Base-by-base conservation (phyloP, 2,888 invertebrate genomes). In the Tachina lurida region DNA sequence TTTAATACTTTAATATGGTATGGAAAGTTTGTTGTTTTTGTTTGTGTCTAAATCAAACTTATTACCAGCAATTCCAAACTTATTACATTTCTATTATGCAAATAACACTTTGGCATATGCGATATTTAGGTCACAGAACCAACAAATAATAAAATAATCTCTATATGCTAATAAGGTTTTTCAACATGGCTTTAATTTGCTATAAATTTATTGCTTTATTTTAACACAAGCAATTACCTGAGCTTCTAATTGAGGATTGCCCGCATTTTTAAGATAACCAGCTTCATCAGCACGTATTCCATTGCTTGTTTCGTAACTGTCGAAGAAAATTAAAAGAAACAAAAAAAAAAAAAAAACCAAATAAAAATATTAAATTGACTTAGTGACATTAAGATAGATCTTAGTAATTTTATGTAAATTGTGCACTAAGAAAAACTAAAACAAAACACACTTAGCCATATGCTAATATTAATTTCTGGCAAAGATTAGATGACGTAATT, bases 261-360 rank as follows among this genome's bases (percentile, higher is more conserved):
- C 95, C 47, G 94, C 93, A 90, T 94, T 94, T 91, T 95, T 95
- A 80, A 95, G 91, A 90, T 93, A 94, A 65, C 95, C 95, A 88
- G 94, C 93, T 92, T 95, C 95, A 89, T 95, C 94, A 45, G 94
- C 95, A 84, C 94, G 93, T 88, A 95, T 95, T 82, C 95, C 95
- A 89, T 95, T 95, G 87, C 94, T 94, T 8, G 95, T 95, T 92
- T 95, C 95, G 90, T 95, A 95, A 90, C 95, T 95, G 88, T 58
- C 79, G 75, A 58, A 74, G 31, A 62, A 65, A 77, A 60, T 49
- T 2, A 47, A 63, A 67, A 17, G 13, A 75, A 31, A 43, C 54
- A 19, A 12, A 4, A 54, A 22, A 68, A 54, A 22, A 68, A 15
- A 41, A 49, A 31, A 13, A 10, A 45, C 31, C 2, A 45, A 3